These are phyloP conservation scores for Tachysurus fulvidraco DNA, from an alignment of 2,113 vertebrate genomes.

Conservation along the genomic window DNA sequence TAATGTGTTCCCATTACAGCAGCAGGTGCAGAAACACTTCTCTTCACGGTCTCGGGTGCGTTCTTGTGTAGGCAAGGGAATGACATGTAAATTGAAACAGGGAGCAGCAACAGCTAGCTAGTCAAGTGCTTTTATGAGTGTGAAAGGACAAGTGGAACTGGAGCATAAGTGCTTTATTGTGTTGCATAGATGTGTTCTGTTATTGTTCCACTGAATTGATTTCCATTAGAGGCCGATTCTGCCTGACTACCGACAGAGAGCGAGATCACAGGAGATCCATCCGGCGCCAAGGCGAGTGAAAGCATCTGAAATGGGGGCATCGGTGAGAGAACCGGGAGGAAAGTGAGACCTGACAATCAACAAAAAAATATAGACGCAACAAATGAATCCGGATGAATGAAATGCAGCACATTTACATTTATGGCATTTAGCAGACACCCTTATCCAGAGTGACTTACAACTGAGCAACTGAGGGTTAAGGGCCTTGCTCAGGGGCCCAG, in stretches of 20 bases:
- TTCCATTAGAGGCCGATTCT: conserved; percentile 56
- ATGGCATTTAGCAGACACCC: too few species aligned
- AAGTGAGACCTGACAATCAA: neutral
- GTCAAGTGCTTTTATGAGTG: conserved; percentile 52
- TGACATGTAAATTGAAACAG: conserved; percentile 59
- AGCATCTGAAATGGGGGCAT: neutral
- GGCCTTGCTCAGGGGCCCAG: too few species aligned
- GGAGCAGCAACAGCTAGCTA: conserved; percentile 44
- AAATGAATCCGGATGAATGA: neutral
- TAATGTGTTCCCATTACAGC: conserved; percentile 49
- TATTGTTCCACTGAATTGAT: conserved; percentile 64
- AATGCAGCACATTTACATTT: too few species aligned
- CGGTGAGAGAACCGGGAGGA: too few species aligned
- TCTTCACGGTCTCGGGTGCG: conserved; percentile 36
- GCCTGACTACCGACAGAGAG: conserved; percentile 41
- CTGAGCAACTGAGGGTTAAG: too few species aligned
- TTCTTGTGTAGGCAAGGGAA: conserved; percentile 31
- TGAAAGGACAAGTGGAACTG: conserved; percentile 40
- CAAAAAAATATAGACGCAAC: neutral
- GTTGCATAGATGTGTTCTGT: conserved; percentile 44
- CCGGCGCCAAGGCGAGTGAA: neutral
- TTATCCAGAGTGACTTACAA: too few species aligned
- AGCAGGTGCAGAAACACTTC: conserved; percentile 54
- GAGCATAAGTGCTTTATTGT: conserved; percentile 48
- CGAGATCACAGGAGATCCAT: neutral